Evolutionary conservation across 2,888 invertebrate species (phyloP).

Genomic region (Mylabris sibirica): DNA sequence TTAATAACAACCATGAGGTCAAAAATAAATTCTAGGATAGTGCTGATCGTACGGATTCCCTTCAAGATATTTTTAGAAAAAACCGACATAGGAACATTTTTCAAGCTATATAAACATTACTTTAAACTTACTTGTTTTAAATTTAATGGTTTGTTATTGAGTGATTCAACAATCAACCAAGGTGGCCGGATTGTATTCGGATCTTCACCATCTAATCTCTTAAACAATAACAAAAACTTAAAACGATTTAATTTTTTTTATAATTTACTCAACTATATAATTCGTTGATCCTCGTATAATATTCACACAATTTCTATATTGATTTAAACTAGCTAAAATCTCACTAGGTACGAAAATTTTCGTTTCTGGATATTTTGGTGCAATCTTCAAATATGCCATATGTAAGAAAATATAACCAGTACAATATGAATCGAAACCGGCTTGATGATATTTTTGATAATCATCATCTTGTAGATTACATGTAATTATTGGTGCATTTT

Average conservation of each 20-base stretch:
- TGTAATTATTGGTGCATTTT: conserved; percentile 59
- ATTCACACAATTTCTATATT: conserved; percentile 68
- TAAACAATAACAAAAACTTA: conserved; percentile 37
- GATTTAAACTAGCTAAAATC: conserved; percentile 62
- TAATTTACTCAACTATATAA: conserved; percentile 18
- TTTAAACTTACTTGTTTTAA: conserved; percentile 49
- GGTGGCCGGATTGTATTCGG: conserved; percentile 63
- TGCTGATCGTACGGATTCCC: not conserved
- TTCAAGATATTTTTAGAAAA: conserved; percentile 27
- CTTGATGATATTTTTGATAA: conserved; percentile 68
- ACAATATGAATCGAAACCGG: conserved; percentile 85
- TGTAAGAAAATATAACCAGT: conserved; percentile 77
- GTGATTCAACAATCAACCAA: conserved; percentile 62
- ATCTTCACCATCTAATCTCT: conserved; percentile 65
- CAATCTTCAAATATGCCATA: conserved; percentile 69
- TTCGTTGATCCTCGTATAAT: conserved; percentile 54
- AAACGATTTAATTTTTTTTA: not conserved
- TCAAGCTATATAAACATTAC: conserved; percentile 11
- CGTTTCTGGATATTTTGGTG: conserved; percentile 62
- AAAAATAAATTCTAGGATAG: conserved; percentile 11
- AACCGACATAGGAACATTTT: not conserved
- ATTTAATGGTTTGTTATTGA: conserved; percentile 49
- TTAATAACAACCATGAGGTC: conserved; percentile 1
- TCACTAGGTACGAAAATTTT: conserved; percentile 65
- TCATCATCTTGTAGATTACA: conserved; percentile 42